Base-by-base conservation (phyloP, 2,888 invertebrate genomes). In the Eupithecia subfuscata region DNA sequence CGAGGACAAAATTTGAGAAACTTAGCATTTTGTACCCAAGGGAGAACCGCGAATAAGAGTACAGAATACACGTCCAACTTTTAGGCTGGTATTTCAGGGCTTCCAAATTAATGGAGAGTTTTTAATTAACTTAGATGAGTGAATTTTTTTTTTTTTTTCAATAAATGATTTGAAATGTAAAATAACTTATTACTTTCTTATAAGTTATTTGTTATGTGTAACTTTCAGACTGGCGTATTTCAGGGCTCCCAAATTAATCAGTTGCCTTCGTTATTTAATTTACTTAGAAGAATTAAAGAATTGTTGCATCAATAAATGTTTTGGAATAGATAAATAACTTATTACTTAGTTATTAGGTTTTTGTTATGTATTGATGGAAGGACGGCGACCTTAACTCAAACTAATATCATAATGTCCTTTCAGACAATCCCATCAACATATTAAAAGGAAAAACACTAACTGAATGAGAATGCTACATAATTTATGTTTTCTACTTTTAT, bases 401-500 rank as follows among this genome's bases (percentile, higher is more conserved):
- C 25, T 25, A 60, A 56, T 56, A 56, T 25, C 11, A 22, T 56
- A n/a, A 56, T 56, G n/a, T 11, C 52, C 52, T n/a, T 48, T 60
- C 25, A 14, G 14, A 60, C 60, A 60, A 60, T 12, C 6, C 25
- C 60, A 60, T 60, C 14, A 60, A 25, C 25, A 25, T 25, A 60
- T 25, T 60, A n/a, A 60, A 60, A 60, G 60, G 56, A 25, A 60
- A 60, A 60, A 60, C n/a, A 48, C 60, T 60, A 56, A 56, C 11
- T 14, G 22, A n/a, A 22, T 3, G 16, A 45, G 45, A 45, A 52
- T n/a, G n/a, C 52, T 43, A 56, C 11, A 56, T 56, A 22, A 56
- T 56, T 56, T 22, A 56, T 22, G n/a, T 56, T 48, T 0, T 48
- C 7, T 48, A 52, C 52, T 52, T 48, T n/a, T n/a, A 52, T 52